Conservation (phyloP, 2,113 vertebrate species). For the Pao palembangensis region DNA sequence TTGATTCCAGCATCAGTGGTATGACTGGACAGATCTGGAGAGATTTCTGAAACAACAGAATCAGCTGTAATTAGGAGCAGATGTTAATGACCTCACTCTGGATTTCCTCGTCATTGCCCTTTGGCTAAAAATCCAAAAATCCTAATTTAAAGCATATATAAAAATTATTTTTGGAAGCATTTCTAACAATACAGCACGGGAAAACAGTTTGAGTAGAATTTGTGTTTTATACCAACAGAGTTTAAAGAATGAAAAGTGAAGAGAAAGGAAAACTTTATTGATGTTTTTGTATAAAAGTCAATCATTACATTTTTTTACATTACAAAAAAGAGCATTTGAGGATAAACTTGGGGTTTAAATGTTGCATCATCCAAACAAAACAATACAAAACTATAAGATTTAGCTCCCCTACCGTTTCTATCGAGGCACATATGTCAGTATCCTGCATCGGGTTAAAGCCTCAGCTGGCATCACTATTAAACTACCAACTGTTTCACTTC, state of each 20-base stretch:
- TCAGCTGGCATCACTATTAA: slow-evolving; percentile 17
- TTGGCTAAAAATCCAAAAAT: no score
- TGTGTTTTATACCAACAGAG: not conserved
- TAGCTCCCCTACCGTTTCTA: slow-evolving; percentile 14
- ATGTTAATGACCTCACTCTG: no score
- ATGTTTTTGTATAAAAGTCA: slow-evolving; percentile 49
- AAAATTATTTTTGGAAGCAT: no score
- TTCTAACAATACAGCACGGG: no score
- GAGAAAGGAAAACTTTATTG: slow-evolving; percentile 68
- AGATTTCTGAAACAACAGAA: no score
- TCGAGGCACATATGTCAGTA: slow-evolving; percentile 34
- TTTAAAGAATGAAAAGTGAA: not conserved
- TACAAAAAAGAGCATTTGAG: slow-evolving; percentile 17
- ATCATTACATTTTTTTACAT: slow-evolving; percentile 39
- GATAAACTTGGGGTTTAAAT: slow-evolving; percentile 24
- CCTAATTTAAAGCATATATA: no score
- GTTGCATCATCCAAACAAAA: slow-evolving; percentile 46
- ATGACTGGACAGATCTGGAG: no score
- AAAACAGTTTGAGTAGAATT: no score
- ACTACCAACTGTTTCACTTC: slow-evolving; percentile 9
- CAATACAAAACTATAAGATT: slow-evolving; percentile 6
- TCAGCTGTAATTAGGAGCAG: no score
- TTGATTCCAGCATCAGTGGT: no score
- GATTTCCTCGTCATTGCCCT: no score
- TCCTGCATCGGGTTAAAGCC: slow-evolving; percentile 20